Evolutionary conservation across 2,888 invertebrate species (phyloP), one percentile per base, ranked within the genome.

Genomic region (Ochropacha duplaris): DNA sequence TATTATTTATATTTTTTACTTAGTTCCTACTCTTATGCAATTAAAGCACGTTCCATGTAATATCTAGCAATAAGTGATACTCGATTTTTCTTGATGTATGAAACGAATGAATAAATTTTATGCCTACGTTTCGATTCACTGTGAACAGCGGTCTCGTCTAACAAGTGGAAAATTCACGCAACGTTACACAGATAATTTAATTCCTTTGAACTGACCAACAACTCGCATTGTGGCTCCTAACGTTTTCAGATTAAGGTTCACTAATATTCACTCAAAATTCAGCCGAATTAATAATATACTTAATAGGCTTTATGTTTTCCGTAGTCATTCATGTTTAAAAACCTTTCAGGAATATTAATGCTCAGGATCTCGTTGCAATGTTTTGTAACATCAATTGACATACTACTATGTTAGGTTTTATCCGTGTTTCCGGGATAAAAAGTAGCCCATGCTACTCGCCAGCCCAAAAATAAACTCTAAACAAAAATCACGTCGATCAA

Each of bases 151-250:
- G 69, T 67, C 61, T 65, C 65, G 68, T 66, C 69, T 72, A 76
- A 70, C 74, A 70, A 74, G 71, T 70, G 76, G 76, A 74, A 81
- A 81, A 79, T 81, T 81, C 71, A 79, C 78, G 77, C 74, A 62
- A 71, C 76, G 76, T 64, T 78, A 71, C 71, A 66, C 77, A 77
- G 70, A 76, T 59, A 82, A 81, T 79, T 79, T 77, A 72, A 71
- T 75, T 74, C 71, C 74, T 83, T 79, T 80, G 79, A 79, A 65
- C 71, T 65, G 67, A 72, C 67, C 70, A 64, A 66, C 70, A 68
- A 61, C 65, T 50, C 59, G 50, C 34, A 56, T 70, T 72, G 69
- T 68, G 60, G 59, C 54, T 57, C 57, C 39, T 67, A 74, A 69
- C 56, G 60, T 63, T 66, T 62, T 58, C 22, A 58, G 55, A 70